Evolutionary conservation across 1,140 invertebrate genomes (phyloP).

Genomic region (Holotrichia oblita): DNA sequence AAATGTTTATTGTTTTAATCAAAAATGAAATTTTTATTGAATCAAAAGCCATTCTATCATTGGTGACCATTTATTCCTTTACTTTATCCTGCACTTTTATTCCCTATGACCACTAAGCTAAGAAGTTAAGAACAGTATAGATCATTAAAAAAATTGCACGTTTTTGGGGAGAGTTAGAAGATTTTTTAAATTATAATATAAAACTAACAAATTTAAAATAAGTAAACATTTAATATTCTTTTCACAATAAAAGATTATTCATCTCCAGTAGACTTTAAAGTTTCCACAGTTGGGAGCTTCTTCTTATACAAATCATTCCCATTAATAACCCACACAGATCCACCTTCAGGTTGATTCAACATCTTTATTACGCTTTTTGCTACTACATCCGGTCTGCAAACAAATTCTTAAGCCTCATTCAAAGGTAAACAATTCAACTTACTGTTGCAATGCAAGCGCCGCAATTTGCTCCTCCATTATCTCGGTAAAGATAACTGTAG

Average conservation of each 20-base stretch:
- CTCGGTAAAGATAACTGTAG: not conserved
- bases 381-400: not conserved
- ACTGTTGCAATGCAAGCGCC: not conserved
- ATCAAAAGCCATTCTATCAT: too few relatives aligned
- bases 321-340: not conserved
- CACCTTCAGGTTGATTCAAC: not conserved
- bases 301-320: not conserved
- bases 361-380: not conserved
- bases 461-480: constrained; percentile 1
- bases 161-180: too few relatives aligned
- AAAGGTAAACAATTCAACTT: not conserved
- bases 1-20: too few relatives aligned
- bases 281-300: not conserved
- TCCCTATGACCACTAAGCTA: too few relatives aligned
- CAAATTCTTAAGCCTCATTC: not conserved
- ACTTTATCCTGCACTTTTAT: too few relatives aligned
- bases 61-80: too few relatives aligned
- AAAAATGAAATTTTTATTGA: too few relatives aligned
- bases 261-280: not conserved
- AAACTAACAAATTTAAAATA: too few relatives aligned
- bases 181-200: too few relatives aligned
- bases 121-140: too few relatives aligned
- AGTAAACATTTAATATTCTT: not conserved
- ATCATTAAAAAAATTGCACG: too few relatives aligned
- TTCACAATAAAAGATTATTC: not conserved